phyloP scores from a whole-genome alignment of 2,888 invertebrate genomes.

The Caenorhabditis japonica region DNA sequence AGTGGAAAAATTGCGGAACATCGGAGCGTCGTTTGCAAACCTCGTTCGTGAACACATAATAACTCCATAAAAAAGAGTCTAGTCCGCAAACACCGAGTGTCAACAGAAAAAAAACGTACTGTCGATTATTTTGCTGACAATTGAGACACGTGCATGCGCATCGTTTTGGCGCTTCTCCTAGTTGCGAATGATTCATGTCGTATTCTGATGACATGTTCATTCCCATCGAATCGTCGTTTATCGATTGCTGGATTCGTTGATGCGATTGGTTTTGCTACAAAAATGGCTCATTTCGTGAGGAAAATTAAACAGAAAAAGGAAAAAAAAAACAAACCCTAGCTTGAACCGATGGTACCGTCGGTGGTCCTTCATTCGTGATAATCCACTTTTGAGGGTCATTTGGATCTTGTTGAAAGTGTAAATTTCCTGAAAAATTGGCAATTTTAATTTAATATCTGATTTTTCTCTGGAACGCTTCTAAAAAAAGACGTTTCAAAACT shows the following conservation, averaged over 20 bases:
- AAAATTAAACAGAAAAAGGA: constrained; percentile 1
- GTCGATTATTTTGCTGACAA: constrained; percentile 80
- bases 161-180: constrained; percentile 79
- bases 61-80: no score
- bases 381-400: constrained; percentile 87
- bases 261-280: constrained; percentile 10
- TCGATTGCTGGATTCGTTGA: constrained; percentile 7
- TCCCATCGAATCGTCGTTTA: constrained; percentile 30
- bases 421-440: constrained; percentile 79
- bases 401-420: constrained; percentile 86
- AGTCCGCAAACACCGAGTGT: no score
- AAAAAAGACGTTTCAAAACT: no score
- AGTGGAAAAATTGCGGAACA: no score
- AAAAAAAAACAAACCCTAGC: background rate
- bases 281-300: constrained; percentile 9
- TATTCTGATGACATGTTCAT: constrained; percentile 29
- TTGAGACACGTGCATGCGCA: constrained; percentile 98
- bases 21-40: no score
- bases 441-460: no score
- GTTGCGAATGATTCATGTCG: constrained; percentile 19
- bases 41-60: no score
- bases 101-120: constrained; percentile 57
- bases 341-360: no score
- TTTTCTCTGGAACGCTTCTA: no score
- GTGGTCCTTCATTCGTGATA: constrained; percentile 72